Conservation (phyloP, 2,113 vertebrate species). For the Anseranas semipalmata region DNA sequence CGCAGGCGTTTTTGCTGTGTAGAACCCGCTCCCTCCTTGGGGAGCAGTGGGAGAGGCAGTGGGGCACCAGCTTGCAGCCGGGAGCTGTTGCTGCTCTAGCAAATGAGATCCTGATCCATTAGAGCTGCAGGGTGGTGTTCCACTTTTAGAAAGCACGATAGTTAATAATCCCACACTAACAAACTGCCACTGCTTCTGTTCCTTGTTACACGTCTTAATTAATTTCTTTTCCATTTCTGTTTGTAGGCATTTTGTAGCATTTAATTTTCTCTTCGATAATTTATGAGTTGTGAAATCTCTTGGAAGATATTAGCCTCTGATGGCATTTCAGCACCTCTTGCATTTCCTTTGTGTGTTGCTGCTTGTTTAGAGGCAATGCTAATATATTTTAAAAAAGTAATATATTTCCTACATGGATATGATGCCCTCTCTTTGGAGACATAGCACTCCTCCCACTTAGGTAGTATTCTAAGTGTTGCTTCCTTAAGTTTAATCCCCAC, state of each 20-base stretch:
- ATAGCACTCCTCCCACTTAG: background rate
- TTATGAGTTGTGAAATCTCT: slow-evolving; percentile 6
- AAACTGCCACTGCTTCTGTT: background rate
- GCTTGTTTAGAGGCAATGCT: background rate
- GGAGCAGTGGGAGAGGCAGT: background rate
- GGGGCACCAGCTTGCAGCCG: background rate
- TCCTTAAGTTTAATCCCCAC: background rate
- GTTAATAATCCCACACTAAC: slow-evolving; percentile 23
- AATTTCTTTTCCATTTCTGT: slow-evolving; percentile 13
- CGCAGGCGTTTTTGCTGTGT: background rate
- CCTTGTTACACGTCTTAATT: background rate
- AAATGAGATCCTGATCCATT: background rate
- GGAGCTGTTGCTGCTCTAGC: background rate
- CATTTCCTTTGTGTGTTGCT: background rate
- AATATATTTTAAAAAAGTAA: background rate
- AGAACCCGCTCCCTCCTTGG: fast-evolving
- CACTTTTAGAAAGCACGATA: background rate
- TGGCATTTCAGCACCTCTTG: background rate
- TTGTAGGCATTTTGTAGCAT: background rate
- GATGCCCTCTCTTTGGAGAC: background rate
- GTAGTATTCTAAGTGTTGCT: background rate
- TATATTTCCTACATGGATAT: background rate
- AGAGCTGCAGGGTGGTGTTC: slow-evolving; percentile 6
- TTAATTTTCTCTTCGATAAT: slow-evolving; percentile 7
- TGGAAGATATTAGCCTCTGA: background rate